Conservation (phyloP, 2,113 vertebrate genomes). For the Hiodon alosoides region DNA sequence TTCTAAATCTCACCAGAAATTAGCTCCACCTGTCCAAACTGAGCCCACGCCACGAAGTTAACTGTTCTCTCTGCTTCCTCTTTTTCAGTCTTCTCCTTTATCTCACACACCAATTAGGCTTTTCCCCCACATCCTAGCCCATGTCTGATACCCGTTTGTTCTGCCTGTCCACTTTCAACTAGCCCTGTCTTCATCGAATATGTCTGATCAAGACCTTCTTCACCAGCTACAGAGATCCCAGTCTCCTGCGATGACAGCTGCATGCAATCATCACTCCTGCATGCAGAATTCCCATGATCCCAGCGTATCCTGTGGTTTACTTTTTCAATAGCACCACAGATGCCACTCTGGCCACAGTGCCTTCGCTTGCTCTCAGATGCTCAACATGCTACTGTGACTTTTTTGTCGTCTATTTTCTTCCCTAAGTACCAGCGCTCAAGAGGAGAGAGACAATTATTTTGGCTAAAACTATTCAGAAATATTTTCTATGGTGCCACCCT, state of each 20-base stretch:
- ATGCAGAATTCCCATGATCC: constrained; percentile 18
- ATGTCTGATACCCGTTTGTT: constrained; percentile 52
- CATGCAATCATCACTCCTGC: constrained; percentile 37
- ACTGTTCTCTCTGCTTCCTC: background rate
- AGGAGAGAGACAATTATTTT: too few species aligned
- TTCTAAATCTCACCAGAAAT: background rate
- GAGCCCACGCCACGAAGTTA: background rate
- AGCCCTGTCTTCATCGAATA: constrained; percentile 8
- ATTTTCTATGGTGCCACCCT: background rate
- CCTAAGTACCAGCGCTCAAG: too few species aligned
- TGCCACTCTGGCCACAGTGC: too few species aligned
- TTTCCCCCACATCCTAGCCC: constrained; percentile 28
- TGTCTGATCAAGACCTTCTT: constrained; percentile 52
- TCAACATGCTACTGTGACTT: too few species aligned
- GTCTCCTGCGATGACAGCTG: constrained; percentile 39
- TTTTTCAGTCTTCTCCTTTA: constrained; percentile 20
- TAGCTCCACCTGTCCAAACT: background rate
- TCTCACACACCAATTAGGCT: constrained; percentile 26
- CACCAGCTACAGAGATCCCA: constrained; percentile 44
- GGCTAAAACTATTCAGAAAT: too few species aligned
- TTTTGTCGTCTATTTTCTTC: too few species aligned
- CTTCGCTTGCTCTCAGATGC: too few species aligned
- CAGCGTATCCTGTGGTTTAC: background rate
- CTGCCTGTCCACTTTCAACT: constrained; percentile 43
- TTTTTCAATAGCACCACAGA: too few species aligned